Conservation (phyloP, 2,797 vertebrate species). For the Pseudocheirus occidentalis region DNA sequence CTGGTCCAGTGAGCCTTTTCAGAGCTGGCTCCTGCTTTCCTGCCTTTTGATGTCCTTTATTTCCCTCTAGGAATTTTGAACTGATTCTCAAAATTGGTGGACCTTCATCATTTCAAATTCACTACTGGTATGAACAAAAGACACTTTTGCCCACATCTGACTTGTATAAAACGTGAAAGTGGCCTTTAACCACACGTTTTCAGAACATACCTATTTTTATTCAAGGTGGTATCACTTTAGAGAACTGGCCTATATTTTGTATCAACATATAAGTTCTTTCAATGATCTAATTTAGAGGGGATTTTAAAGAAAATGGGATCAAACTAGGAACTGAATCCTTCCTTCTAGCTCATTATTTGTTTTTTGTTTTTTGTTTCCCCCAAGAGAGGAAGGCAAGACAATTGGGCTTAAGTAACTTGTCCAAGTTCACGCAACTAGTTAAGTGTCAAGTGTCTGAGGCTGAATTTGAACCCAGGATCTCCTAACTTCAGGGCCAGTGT, state of each 20-base stretch:
- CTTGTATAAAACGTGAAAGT: background rate
- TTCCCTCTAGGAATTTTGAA: background rate
- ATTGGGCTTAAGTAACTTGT: too few relatives aligned
- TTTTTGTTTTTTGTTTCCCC: too few relatives aligned
- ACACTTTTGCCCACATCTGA: background rate
- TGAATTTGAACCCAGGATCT: too few relatives aligned
- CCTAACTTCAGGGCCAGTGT: too few relatives aligned
- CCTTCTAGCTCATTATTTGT: background rate
- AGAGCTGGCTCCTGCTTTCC: background rate
- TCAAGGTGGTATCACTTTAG: background rate
- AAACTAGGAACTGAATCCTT: background rate
- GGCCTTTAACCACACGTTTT: background rate
- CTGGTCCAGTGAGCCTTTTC: background rate
- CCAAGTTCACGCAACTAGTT: too few relatives aligned
- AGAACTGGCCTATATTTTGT: background rate
- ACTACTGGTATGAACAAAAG: background rate
- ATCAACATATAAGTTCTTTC: background rate
- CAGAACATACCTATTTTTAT: background rate
- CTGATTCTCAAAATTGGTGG: background rate
- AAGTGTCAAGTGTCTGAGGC: too few relatives aligned
- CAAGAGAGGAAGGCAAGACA: too few relatives aligned
- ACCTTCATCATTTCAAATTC: background rate
- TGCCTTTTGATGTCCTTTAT: background rate
- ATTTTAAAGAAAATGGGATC: background rate
- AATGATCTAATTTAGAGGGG: background rate